Evolutionary conservation across 2,113 vertebrate species (phyloP), one percentile per base, ranked within the genome.

Genomic region (Cheirogaleus medius): DNA sequence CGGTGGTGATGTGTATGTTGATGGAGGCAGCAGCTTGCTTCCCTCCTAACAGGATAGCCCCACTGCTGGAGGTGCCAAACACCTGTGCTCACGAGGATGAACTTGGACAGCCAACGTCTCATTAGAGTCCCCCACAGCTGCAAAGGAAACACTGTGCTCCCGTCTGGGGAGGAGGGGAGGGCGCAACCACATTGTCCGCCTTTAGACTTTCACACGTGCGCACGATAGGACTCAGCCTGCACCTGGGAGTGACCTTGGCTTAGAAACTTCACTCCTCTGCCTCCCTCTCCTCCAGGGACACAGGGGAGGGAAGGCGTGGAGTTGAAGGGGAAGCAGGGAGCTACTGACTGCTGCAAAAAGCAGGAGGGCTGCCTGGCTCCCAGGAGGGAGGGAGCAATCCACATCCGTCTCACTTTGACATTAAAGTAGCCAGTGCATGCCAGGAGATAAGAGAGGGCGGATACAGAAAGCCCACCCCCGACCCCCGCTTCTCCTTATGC

Each of bases 101-200:
- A 37, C 85, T 49, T 60, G 15, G 32, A 34, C 34, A 80, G 58
- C 42, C n/a, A 47, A 18, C 6, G 9, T 29, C 52, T 97, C 73
- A 7, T 84, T 37, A 58, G 76, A 64, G 76, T 12, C 37, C 49
- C 1, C 10, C 17, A 3, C 18, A 8, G 20, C 34, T 52, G 44
- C 29, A 17, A 14, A 68, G 39, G 82, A 39, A 18, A 29, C 20
- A 7, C 2, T 0, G 8, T 8, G 7, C 27, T 52, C 58, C 20
- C 34, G 37, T 29, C 68, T 8, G 8, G 23, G 18, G 42, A 29
- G 29, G 10, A 21, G 20, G 20, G 1, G 29, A 29, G 3, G 44
- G n/a, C 52, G 25, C 15, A 56, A 9, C 1, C 5, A 0, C 2
- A 2, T 0, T 2, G 27, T 7, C 14, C 5, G 1, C 54, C 39